Evolutionary conservation across 30 jellyfish, hydroid and myxozoan genomes (phyloP), one percentile per base, ranked within the genome.

Genomic region (Catostylus mosaicus): DNA sequence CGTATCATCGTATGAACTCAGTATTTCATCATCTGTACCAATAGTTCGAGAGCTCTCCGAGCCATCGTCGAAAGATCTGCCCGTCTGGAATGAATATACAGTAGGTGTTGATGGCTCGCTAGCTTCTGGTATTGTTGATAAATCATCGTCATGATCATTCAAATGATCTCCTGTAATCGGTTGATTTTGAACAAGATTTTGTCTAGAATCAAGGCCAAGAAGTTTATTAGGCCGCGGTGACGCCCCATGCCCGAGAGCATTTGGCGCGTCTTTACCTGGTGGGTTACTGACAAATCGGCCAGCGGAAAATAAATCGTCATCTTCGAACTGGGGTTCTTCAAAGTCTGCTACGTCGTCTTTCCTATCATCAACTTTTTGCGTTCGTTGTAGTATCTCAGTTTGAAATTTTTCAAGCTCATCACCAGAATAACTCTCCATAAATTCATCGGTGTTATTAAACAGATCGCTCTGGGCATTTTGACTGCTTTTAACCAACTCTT

Each of bases 51-150:
- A 85, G 50, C 45, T 47, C 69, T 29, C 59, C 40, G 89, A 60
- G 63, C 24, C 63, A 74, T 85, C 95, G 10, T 72, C 72, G 19
- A 30, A 37, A 19, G 95, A 46, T 61, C 57, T 37, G 30, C 50
- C 68, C 30, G 95, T 23, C 29, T 67, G 84, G 71, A 73, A 85
- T 1, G 95, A 85, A 48, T 85, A 73, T 18, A 92, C 88, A 1
- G 97, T 87, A 9, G 98, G 98, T 11, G 98, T 67, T 3, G 88
- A 80, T 0, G 98, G 98, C 71, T 92, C 98, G 24, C 96, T 92
- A 1, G 89, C 62, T 70, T 92, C 98, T 20, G 96, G 84, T 7
- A 92, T 92, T 0, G 98, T 92, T n/a, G 98, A 92, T 30, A 92
- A 74, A 10, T 89, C 96, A 82, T 92, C 98, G 56, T 92, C 98